Percentiles rank a stretch among this genome's conserved stretches.
Conservation (phyloP, 2,888 invertebrate genomes). For the Ormyrus labotus region DNA sequence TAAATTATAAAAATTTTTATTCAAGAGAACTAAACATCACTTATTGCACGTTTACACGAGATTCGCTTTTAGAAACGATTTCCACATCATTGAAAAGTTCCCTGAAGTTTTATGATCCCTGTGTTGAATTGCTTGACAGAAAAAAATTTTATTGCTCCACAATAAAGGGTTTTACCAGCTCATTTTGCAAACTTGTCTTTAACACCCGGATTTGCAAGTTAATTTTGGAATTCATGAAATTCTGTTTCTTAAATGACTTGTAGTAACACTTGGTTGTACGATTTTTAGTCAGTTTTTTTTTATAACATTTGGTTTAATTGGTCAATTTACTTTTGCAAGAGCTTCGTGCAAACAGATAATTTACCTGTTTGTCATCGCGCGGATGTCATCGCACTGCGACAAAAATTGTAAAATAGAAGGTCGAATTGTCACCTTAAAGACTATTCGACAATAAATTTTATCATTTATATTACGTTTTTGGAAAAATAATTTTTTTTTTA, state of each 20-base stretch:
- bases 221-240: no score
- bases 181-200: constrained; percentile 8
- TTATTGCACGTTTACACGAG: constrained; percentile 18
- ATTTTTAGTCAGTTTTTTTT: constrained; percentile 15
- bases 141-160: constrained; percentile 35
- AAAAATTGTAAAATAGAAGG: neutral
- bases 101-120: constrained; percentile 29
- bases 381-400: neutral
- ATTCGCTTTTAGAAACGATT: constrained; percentile 17
- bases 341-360: constrained; percentile 37
- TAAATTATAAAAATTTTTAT: neutral
- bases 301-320: neutral
- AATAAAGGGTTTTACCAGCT: constrained; percentile 25
- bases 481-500: no score
- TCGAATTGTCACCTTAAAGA: no score
- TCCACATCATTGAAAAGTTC: constrained; percentile 33
- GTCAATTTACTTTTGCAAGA: constrained; percentile 25
- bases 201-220: neutral
- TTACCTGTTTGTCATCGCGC: constrained; percentile 24
- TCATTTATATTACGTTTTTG: no score
- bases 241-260: no score
- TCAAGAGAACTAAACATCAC: constrained; percentile 2
- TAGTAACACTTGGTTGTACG: no score
- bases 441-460: no score
- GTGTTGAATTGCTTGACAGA: constrained; percentile 22